These are phyloP conservation scores for Trichacis sp. DNA, from an alignment of 2,888 invertebrate species.

Conservation along the genomic window DNA sequence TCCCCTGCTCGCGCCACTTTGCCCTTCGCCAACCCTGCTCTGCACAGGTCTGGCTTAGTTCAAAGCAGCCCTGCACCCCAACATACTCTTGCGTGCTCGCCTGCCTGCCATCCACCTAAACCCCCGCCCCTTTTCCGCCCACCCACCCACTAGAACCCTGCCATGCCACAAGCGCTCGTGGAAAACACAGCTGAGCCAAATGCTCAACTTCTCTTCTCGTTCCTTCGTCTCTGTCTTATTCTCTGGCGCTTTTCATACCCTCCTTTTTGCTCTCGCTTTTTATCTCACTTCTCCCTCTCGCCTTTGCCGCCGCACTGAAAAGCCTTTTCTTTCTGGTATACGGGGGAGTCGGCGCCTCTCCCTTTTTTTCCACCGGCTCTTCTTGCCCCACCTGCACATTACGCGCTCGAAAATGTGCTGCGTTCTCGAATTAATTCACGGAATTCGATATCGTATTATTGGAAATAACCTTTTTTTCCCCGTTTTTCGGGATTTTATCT, in stretches of 20 bases:
- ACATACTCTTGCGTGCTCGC: slow-evolving; percentile 62
- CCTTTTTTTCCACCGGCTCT: slow-evolving; percentile 11
- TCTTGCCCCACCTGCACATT: slow-evolving; percentile 40
- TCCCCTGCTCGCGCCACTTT: slow-evolving; percentile 35
- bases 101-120: slow-evolving; percentile 63
- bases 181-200: slow-evolving; percentile 69
- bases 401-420: slow-evolving; percentile 40
- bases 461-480: slow-evolving; percentile 35
- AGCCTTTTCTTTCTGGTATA: slow-evolving; percentile 33
- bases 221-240: slow-evolving; percentile 10
- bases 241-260: slow-evolving; percentile 12
- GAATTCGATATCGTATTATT: slow-evolving; percentile 44
- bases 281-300: slow-evolving; percentile 28
- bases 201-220: slow-evolving; percentile 36
- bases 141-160: slow-evolving; percentile 40
- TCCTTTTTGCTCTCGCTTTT: slow-evolving; percentile 10
- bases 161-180: slow-evolving; percentile 56
- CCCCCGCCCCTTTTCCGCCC: slow-evolving; percentile 43
- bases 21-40: slow-evolving; percentile 57
- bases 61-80: slow-evolving; percentile 64
- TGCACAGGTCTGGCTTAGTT: slow-evolving; percentile 64
- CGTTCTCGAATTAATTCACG: slow-evolving; percentile 43
- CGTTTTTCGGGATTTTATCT: no score
- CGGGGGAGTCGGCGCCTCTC: slow-evolving; percentile 5
- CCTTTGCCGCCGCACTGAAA: slow-evolving; percentile 19